phyloP scores from a whole-genome alignment of 2,113 vertebrate genomes.

The Cranoglanis bouderius region DNA sequence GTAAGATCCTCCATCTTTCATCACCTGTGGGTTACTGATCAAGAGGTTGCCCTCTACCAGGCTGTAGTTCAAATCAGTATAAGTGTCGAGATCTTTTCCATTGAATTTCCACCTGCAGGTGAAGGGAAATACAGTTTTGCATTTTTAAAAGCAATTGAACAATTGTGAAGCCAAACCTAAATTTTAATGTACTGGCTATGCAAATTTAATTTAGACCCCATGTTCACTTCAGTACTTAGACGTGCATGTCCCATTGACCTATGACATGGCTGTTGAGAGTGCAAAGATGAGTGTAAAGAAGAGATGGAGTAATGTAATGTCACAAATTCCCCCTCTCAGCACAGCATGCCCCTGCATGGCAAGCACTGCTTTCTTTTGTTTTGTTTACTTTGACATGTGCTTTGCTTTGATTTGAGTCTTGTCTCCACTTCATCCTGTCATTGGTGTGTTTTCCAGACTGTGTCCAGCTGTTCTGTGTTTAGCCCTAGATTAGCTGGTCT shows the following conservation, averaged over 20 bases:
- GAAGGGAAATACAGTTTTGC: neutral
- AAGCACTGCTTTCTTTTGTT: neutral
- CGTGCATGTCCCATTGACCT: neutral
- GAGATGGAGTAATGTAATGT: neutral
- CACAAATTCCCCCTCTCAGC: neutral
- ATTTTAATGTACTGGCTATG: neutral
- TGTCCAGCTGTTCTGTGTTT: neutral
- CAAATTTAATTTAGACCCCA: neutral
- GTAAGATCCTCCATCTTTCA: constrained; percentile 82
- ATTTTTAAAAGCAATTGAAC: neutral
- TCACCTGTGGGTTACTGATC: constrained; percentile 81
- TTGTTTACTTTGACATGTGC: neutral
- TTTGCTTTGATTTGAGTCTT: neutral
- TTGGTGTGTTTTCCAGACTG: neutral
- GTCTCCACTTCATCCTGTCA: neutral
- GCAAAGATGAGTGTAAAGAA: neutral
- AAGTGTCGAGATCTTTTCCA: constrained; percentile 78
- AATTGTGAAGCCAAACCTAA: neutral
- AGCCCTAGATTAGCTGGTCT: neutral
- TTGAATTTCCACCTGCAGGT: constrained; percentile 85
- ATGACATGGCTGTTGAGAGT: neutral
- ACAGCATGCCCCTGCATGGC: neutral
- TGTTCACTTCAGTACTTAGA: neutral
- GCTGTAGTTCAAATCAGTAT: constrained; percentile 79
- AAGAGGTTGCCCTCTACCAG: constrained; percentile 83